Percentiles rank a stretch among this genome's conserved stretches.
These are phyloP conservation scores for Bolborhynchus lineola DNA, from an alignment of 2,113 vertebrate genomes.

Conservation along the genomic window DNA sequence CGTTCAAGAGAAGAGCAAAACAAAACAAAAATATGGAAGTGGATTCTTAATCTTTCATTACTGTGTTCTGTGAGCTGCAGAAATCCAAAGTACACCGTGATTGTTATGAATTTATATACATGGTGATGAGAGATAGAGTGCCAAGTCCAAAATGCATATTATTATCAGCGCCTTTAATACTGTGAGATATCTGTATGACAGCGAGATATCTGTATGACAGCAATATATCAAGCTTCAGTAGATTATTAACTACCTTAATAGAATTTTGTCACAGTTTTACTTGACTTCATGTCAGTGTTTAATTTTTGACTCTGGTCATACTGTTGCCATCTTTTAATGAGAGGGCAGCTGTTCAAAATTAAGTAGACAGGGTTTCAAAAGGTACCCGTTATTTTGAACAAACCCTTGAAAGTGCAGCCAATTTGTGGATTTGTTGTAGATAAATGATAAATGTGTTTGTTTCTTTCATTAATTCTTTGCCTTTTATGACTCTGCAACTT, in stretches of 20 bases:
- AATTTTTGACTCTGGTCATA: neutral
- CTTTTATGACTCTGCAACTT: neutral
- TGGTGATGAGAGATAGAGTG: neutral
- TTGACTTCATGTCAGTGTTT: neutral
- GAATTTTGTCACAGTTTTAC: neutral
- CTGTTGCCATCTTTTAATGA: neutral
- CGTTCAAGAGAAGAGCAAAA: neutral
- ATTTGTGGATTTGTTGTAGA: neutral
- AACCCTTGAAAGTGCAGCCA: neutral
- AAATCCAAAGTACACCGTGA: neutral
- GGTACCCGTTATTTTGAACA: neutral
- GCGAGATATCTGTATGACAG: neutral
- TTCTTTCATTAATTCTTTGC: neutral
- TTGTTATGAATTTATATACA: neutral
- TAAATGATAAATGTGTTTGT: neutral
- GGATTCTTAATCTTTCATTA: neutral
- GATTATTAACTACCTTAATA: conserved; percentile 40
- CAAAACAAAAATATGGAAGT: conserved; percentile 7
- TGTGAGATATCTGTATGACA: neutral
- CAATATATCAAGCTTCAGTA: neutral
- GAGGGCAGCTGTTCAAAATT: neutral
- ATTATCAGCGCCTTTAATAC: conserved; percentile 20
- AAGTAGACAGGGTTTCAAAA: neutral
- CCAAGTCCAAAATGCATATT: neutral
- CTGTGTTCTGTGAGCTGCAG: neutral